A percentile compares a stretch with the other conserved stretches of the same genome.
Conservation (phyloP, 2,888 invertebrate species). For the Lithosia quadra region DNA sequence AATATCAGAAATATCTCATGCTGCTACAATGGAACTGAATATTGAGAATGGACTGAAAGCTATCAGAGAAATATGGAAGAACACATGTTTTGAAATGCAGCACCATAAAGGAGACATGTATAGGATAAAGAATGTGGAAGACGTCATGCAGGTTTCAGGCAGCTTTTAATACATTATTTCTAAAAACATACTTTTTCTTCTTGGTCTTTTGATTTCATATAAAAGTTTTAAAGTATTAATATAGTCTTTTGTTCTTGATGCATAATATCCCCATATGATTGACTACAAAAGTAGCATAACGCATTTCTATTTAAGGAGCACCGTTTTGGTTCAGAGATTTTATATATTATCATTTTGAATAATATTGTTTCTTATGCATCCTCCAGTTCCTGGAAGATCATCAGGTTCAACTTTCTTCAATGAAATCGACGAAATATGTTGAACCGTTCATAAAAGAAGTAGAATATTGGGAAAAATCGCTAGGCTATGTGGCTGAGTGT, state of each 20-base stretch:
- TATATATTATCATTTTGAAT: too few relatives aligned
- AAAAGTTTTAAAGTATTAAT: not conserved
- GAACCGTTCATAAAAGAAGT: constrained; percentile 95
- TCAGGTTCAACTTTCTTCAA: constrained; percentile 93
- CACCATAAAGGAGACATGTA: constrained; percentile 90
- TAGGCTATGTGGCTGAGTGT: constrained; percentile 93
- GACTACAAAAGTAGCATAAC: too few relatives aligned
- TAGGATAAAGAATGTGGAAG: constrained; percentile 92
- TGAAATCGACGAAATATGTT: constrained; percentile 95
- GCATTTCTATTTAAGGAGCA: too few relatives aligned
- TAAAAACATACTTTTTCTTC: not conserved
- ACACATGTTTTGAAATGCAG: constrained; percentile 90
- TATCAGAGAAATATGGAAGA: constrained; percentile 91
- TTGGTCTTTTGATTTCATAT: not conserved
- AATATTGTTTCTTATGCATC: not conserved
- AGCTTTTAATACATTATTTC: not conserved
- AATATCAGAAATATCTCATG: constrained; percentile 94
- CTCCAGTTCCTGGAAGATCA: constrained; percentile 92
- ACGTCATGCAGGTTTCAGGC: constrained; percentile 88
- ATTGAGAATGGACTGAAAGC: constrained; percentile 93
- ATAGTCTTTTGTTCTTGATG: not conserved
- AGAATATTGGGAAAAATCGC: constrained; percentile 94
- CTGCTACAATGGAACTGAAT: constrained; percentile 95
- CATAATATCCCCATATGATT: not conserved
- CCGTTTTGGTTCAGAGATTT: not conserved